Base-by-base conservation (phyloP, 2,113 vertebrate species). In the Rhodinocichla rosea region DNA sequence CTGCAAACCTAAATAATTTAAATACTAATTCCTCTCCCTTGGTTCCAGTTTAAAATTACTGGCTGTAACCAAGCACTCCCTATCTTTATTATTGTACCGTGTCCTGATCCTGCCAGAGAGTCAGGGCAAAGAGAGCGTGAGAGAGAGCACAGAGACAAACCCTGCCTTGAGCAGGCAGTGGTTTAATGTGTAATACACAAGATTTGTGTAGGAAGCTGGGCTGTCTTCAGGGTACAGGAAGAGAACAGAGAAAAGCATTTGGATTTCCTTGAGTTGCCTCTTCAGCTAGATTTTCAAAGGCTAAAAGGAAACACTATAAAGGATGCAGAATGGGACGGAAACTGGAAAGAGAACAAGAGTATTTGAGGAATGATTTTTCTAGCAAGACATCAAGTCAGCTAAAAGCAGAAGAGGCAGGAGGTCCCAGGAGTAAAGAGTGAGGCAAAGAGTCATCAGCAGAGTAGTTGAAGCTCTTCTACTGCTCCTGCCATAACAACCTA, bases 221-320 rank as follows among this genome's bases (percentile, higher is more conserved):
- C 92, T 92, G 89, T 92, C 92, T 97, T 95, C 91, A 89, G 87
- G 78, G 89, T 84, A 94, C 91, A 87, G 91, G 91, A 95, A 96
- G 81, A 84, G 70, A 91, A 77, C 89, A 87, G 93, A 95, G 83
- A 89, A 97, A 95, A 95, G 74, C 74, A 15, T 87, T 92, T 95
- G 89, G 69, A 96, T 95, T 94, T 96, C 81, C 74, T 73, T 69
- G 69, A 69, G 65, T 89, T 95, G 87, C 74, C 57, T 84, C 89
- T 83, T 94, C 87, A 89, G 92, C 22, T 67, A 73, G 84, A 75
- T 68, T 85, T 84, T 84, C 56, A 89, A 96, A 91, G 69, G 69
- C 87, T 95, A 83, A 94, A 91, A 94, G 83, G 77, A 75, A 89
- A 78, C 52, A 56, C 69, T 42, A 53, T 74, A 95, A 94, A 94